phyloP scores from a whole-genome alignment of 2,888 invertebrate genomes.

The Caenorhabditis plicata region DNA sequence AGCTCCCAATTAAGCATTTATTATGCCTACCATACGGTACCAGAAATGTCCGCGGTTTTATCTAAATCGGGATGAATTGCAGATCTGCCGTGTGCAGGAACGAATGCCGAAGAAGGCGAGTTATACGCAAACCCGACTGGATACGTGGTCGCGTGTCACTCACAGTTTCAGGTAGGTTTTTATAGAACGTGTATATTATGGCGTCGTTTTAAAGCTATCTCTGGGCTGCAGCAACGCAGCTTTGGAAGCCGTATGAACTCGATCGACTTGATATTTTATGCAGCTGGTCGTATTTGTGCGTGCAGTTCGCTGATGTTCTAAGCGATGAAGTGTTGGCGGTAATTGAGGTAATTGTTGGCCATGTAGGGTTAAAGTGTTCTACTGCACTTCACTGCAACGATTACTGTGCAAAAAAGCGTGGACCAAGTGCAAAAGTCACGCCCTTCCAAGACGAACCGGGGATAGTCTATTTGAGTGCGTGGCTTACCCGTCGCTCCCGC shows the following conservation, averaged over 20 bases:
- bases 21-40: constrained; percentile 50
- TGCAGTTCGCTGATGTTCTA: constrained; percentile 45
- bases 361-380: too few species aligned
- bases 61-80: too few species aligned
- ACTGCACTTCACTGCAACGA: too few species aligned
- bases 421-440: too few species aligned
- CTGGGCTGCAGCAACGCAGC: constrained; percentile 37
- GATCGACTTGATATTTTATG: constrained; percentile 48
- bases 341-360: constrained; percentile 28
- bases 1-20: constrained; percentile 47
- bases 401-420: too few species aligned
- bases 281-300: constrained; percentile 47
- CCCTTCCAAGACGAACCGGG: too few species aligned
- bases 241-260: constrained; percentile 45
- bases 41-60: too few species aligned
- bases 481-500: too few species aligned
- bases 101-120: constrained; percentile 42
- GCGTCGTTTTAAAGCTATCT: constrained; percentile 40
- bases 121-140: constrained; percentile 29
- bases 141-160: constrained; percentile 41
- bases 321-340: constrained; percentile 34
- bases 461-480: too few species aligned
- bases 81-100: constrained; percentile 52
- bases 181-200: neutral
- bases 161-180: constrained; percentile 42